phyloP scores from a whole-genome alignment of 2,888 invertebrate species.

The Pharmacophagus antenor region DNA sequence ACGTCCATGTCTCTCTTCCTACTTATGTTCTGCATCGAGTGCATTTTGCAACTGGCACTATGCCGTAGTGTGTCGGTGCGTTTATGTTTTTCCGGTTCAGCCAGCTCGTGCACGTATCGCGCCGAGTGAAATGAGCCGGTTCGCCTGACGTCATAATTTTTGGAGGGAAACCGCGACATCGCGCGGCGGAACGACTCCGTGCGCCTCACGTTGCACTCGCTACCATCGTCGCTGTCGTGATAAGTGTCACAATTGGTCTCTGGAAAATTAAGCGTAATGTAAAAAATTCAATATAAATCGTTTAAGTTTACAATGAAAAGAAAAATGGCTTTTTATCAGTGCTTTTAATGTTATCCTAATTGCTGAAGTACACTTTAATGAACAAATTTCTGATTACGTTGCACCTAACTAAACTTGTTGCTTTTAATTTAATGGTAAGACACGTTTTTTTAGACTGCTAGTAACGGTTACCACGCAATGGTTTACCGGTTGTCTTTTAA shows the following conservation, averaged over 20 bases:
- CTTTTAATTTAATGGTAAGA: too few species aligned
- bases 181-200: constrained; percentile 69
- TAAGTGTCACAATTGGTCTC: constrained; percentile 72
- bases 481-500: too few species aligned
- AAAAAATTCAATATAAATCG: too few species aligned
- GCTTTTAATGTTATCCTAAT: too few species aligned
- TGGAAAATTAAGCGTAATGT: constrained; percentile 35
- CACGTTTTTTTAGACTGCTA: too few species aligned
- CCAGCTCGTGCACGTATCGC: constrained; percentile 56
- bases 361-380: too few species aligned
- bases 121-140: constrained; percentile 71
- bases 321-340: too few species aligned
- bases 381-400: too few species aligned
- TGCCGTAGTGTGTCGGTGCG: constrained; percentile 53
- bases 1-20: constrained; percentile 66
- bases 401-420: too few species aligned
- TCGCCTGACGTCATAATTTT: constrained; percentile 61
- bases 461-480: too few species aligned
- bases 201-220: constrained; percentile 68
- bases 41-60: constrained; percentile 59
- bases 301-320: background rate
- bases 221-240: constrained; percentile 71
- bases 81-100: constrained; percentile 46
- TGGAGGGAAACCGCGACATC: constrained; percentile 47
- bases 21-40: constrained; percentile 69